Evolutionary conservation across 2,888 invertebrate genomes (phyloP), one percentile per base, ranked within the genome.

Genomic region (Troides aeacus): DNA sequence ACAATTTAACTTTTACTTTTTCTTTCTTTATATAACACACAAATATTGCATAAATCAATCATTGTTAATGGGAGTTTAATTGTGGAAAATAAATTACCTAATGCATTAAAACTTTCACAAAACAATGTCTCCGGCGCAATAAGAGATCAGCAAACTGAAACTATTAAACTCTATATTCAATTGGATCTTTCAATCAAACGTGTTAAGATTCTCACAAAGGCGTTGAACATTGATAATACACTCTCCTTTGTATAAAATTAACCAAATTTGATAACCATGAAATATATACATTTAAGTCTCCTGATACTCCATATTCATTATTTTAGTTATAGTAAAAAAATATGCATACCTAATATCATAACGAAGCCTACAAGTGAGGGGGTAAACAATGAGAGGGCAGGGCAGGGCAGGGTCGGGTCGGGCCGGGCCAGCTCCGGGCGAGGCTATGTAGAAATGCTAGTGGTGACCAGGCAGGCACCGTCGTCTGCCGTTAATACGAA

Each of bases 261-360:
- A 91, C 83, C 85, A 89, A 90, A 89, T 86, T 87, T 85, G 84
- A 78, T 88, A 90, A 90, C 87, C 86, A 86, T 88, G 89, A 89
- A 86, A 90, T 92, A 92, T 92, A 92, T 91, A 92, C 90, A 91
- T 86, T 88, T 86, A 86, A 85, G 85, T 88, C 85, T 88, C 83
- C 84, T 83, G 84, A 85, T 87, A 83, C 84, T 81, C 80, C 82
- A 75, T 87, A 86, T 85, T 89, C 81, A 83, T 88, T 90, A 89
- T 87, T 84, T 83, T 83, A 83, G 86, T 88, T 87, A 90, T 86
- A 88, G 90, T 92, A 92, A 91, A 92, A 91, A 91, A 92, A 92
- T 92, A 92, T 90, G 91, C 91, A 88, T 91, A 91, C 91, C 92
- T 92, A 92, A 90, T 90, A 91, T 90, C 83, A 87, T 90, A 90